Conservation (phyloP, 2,113 vertebrate species). For the Riparia riparia region DNA sequence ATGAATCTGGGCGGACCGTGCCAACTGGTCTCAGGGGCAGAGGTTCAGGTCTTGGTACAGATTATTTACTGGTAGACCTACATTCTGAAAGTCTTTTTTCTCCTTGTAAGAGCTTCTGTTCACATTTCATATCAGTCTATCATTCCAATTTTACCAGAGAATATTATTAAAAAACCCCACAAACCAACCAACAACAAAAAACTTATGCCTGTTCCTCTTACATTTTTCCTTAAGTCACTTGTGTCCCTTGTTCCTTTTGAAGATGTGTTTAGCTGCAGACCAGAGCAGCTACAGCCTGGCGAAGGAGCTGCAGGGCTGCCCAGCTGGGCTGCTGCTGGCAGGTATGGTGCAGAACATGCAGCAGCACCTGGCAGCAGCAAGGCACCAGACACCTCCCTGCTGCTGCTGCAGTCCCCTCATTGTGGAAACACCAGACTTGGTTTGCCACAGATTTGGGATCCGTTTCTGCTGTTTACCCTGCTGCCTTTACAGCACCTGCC, state of each 20-base stretch:
- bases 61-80: not conserved
- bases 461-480: not conserved
- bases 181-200: not conserved
- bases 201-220: not conserved
- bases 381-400: not conserved
- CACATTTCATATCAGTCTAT: not conserved
- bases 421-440: not conserved
- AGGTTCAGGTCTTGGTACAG: not conserved
- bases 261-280: not conserved
- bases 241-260: fast-evolving
- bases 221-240: not conserved
- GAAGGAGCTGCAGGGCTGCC: not conserved
- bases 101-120: not conserved
- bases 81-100: not conserved
- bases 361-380: not conserved
- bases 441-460: not conserved
- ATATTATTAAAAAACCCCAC: not conserved
- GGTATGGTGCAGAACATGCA: not conserved
- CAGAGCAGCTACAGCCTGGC: not conserved
- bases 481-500: not conserved
- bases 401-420: not conserved
- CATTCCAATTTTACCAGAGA: not conserved
- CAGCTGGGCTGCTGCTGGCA: not conserved
- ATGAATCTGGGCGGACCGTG: not conserved
- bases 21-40: not conserved